Base-by-base conservation (phyloP, 2,797 vertebrate genomes). In the Typhlichthys subterraneus region DNA sequence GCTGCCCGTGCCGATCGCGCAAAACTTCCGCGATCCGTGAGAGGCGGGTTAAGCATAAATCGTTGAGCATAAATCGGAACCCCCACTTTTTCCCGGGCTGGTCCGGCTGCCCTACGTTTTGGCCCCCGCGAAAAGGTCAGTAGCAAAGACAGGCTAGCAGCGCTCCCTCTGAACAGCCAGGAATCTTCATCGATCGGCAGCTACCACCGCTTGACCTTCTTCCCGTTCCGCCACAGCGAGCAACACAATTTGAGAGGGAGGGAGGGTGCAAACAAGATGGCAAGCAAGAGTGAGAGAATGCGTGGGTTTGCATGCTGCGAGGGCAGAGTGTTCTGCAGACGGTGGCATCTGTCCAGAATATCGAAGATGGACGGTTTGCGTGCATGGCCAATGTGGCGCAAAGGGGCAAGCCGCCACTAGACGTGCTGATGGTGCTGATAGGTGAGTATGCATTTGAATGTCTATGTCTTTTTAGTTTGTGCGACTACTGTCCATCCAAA, bases 21-120 rank as follows among this genome's bases (percentile, higher is more conserved):
- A 85, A 79, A 70, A 67, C 23, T 23, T 71, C 58, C 72, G 81
- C 80, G 83, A 76, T 87, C 85, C 88, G 83, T 81, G 79, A 81
- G 76, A 75, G 64, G 80, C 67, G 72, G 77, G 74, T 87, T 87
- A 80, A n/a, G n/a, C n/a, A n/a, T n/a, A n/a, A n/a, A n/a, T n/a
- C n/a, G n/a, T n/a, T n/a, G n/a, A 86, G 78, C 73, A 77, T 84
- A 82, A 79, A 86, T 83, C 80, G 70, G 61, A 67, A 60, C 31
- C 68, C 67, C 62, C 1, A 54, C 77, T 80, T 80, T 72, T 75
- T 72, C 59, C 59, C 65, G 55, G 72, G 61, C 52, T 61, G n/a
- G 47, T 33, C n/a, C 50, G 15, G 59, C 14, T 2, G 23, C 23
- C 23, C 23, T 23, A 23, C 23, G 23, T 51, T 76, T 79, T 72